A percentile compares a stretch with the other conserved stretches of the same genome.
Conservation (phyloP, 2,113 vertebrate species). For the Cynocephalus volans region DNA sequence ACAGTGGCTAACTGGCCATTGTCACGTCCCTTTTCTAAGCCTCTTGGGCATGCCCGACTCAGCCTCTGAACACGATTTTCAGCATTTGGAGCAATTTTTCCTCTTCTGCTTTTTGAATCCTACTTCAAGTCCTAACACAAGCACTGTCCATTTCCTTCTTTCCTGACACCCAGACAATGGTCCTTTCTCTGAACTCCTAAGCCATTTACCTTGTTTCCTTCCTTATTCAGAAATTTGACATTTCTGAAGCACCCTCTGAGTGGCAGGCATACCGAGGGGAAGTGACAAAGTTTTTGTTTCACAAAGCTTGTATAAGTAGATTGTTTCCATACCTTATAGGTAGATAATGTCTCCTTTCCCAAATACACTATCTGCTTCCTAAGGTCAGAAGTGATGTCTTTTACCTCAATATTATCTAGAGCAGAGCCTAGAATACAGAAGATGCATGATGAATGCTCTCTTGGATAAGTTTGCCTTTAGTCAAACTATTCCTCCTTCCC, state of each 20-base stretch:
- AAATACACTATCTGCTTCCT: not conserved
- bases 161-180: not conserved
- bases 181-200: not conserved
- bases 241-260: not conserved
- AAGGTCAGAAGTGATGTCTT: not conserved
- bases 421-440: not conserved
- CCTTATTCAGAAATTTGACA: not conserved
- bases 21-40: not conserved
- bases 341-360: not conserved
- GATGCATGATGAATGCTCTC: not conserved
- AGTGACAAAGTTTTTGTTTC: not conserved
- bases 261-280: not conserved
- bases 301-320: not conserved
- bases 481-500: not conserved
- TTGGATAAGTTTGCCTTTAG: not conserved
- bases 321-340: not conserved
- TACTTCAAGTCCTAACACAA: not conserved
- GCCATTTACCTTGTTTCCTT: not conserved
- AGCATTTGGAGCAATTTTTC: not conserved
- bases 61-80: not conserved
- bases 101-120: not conserved
- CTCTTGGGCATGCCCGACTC: not conserved
- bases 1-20: not conserved
- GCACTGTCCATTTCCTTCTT: not conserved
- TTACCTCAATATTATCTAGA: not conserved